A percentile compares a stretch with the other conserved stretches of the same genome.
These are phyloP conservation scores for Papilio demoleus DNA, from an alignment of 2,888 invertebrate species.

Conservation along the genomic window DNA sequence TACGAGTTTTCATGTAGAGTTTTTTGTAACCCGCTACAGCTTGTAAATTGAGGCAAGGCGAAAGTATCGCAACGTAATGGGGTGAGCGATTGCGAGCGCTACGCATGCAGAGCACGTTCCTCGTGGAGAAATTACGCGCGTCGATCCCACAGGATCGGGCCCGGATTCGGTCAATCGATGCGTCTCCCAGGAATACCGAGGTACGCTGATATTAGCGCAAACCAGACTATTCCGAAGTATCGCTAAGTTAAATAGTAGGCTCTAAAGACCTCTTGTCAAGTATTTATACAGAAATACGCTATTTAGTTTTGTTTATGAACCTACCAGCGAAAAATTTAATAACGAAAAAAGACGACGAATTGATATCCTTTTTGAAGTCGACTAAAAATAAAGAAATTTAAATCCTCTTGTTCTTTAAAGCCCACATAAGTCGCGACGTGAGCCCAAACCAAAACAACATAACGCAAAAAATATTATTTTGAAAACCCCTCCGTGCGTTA, in stretches of 20 bases:
- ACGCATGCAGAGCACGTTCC: conserved; percentile 74
- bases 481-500: conserved; percentile 72
- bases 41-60: conserved; percentile 36
- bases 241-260: conserved; percentile 8
- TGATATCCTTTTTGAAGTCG: too few species aligned
- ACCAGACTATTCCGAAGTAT: conserved; percentile 24
- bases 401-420: conserved; percentile 34
- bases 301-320: background rate
- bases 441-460: conserved; percentile 46
- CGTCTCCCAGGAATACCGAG: conserved; percentile 52
- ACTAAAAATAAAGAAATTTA: too few species aligned
- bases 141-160: conserved; percentile 67
- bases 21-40: conserved; percentile 41
- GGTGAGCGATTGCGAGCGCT: conserved; percentile 67
- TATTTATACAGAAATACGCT: background rate
- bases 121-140: conserved; percentile 75
- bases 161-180: conserved; percentile 79
- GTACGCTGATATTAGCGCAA: conserved; percentile 24
- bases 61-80: conserved; percentile 53
- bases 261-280: conserved; percentile 15
- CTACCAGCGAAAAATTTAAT: background rate
- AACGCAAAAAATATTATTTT: conserved; percentile 63
- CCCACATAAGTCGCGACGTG: conserved; percentile 40
- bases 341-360: too few species aligned
- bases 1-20: background rate